phyloP scores from a whole-genome alignment of 2,797 vertebrate genomes.

The Thunnus albacares region DNA sequence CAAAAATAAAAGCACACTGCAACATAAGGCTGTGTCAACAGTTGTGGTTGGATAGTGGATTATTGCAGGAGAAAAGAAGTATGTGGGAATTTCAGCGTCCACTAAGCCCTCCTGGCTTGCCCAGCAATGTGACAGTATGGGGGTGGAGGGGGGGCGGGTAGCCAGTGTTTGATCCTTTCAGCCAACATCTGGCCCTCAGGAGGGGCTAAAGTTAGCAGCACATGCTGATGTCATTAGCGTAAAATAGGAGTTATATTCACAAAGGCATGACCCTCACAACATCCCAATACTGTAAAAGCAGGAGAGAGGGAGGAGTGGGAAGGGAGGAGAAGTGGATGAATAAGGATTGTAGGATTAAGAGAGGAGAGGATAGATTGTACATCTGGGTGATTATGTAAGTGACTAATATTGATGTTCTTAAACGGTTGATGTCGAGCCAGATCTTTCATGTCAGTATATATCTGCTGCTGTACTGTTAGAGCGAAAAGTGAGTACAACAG shows the following conservation, averaged over 20 bases:
- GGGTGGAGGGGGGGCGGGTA: conserved; percentile 16
- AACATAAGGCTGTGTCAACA: conserved; percentile 35
- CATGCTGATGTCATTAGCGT: conserved; percentile 83
- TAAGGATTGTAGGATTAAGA: conserved; percentile 28
- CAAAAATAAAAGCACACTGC: conserved; percentile 41
- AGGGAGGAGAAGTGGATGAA: conserved; percentile 19
- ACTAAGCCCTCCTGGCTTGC: conserved; percentile 53
- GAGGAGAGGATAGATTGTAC: conserved; percentile 26
- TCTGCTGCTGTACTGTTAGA: conserved; percentile 28
- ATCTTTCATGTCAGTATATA: conserved; percentile 37
- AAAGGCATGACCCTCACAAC: conserved; percentile 72
- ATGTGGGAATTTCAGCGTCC: conserved; percentile 57
- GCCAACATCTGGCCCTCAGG: conserved; percentile 83
- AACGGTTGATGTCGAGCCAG: conserved; percentile 36
- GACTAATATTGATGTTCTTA: conserved; percentile 29
- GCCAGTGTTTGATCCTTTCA: conserved; percentile 72
- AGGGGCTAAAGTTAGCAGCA: conserved; percentile 81
- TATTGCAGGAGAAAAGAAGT: conserved; percentile 57
- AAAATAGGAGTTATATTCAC: conserved; percentile 78
- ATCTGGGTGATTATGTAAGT: conserved; percentile 39
- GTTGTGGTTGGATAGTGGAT: conserved; percentile 56
- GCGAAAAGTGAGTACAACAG: conserved; percentile 21
- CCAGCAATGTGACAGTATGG: conserved; percentile 65
- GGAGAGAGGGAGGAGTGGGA: conserved; percentile 8
- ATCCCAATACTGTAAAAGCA: conserved; percentile 47